Evolutionary conservation across 2,113 vertebrate species (phyloP).

Genomic region (Cinclus cinclus): DNA sequence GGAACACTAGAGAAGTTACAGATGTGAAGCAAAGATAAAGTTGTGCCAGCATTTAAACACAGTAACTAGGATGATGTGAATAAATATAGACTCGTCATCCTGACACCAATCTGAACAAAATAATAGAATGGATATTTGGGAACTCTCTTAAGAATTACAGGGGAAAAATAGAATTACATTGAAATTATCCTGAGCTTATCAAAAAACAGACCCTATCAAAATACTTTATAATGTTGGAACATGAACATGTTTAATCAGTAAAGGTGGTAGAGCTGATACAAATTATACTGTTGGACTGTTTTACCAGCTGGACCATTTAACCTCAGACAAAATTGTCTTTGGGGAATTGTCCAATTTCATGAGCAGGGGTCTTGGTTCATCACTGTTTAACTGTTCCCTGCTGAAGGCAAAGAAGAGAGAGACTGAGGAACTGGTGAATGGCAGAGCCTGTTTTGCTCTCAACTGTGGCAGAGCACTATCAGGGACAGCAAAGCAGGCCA

Average conservation of each 20-base stretch:
- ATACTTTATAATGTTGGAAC: neutral
- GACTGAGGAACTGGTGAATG: neutral
- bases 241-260: neutral
- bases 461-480: neutral
- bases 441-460: rapidly evolving
- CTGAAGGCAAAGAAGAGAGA: neutral
- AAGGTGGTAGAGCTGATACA: neutral
- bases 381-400: neutral
- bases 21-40: constrained; percentile 45
- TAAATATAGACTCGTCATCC: constrained; percentile 29
- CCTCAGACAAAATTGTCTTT: neutral
- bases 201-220: neutral
- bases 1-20: constrained; percentile 30
- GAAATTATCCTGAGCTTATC: neutral
- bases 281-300: neutral
- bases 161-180: neutral
- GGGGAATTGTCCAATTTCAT: neutral
- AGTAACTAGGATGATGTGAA: constrained; percentile 20
- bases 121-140: neutral
- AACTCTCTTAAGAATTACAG: neutral
- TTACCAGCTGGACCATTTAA: neutral
- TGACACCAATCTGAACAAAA: constrained; percentile 17
- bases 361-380: neutral
- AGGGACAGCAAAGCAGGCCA: neutral
- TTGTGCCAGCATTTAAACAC: constrained; percentile 34